Evolutionary conservation across 2,888 invertebrate genomes (phyloP), one percentile per base, ranked within the genome.

Genomic region (Drosophila eohydei): DNA sequence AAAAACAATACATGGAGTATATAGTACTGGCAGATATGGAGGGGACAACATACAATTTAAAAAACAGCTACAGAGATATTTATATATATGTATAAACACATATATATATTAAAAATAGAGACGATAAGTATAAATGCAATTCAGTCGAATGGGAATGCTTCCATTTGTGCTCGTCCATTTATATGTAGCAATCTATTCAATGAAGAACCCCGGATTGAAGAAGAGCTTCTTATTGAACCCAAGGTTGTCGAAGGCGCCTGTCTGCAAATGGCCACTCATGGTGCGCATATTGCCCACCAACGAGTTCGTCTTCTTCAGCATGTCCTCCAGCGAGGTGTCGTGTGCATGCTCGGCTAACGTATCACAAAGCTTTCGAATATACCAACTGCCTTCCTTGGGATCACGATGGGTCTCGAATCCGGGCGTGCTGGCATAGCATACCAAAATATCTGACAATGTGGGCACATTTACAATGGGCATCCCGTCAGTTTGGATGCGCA

Each of bases 181-280:
- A 38, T 14, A 7, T 14, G 4, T 28, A 46, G 7, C n/a, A 16
- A 0, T 38, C 36, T 60, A 60, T 8, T 62, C 67, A 7, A 14
- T 11, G 34, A 68, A 84, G 32, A 70, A 93, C 2, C 95, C 95
- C 0, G 96, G 96, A 93, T 96, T 95, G 75, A 96, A 94, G 91
- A 94, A 96, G 46, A 96, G 94, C 46, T 93, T 92, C 65, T 94
- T 94, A 92, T 94, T 94, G 91, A 96, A 96, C n/a, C 95, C 95
- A 91, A 95, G 93, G 89, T 94, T 94, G 84, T 95, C 94, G 68
- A 94, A 94, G 80, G 94, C 94, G 36, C 95, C 94, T 30, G 95
- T 95, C 93, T 96, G 96, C 71, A 94, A 88, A 40, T 91, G 89
- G 1, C 90, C 90, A 0, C 68, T 48, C 12, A 65, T 69, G 0